A percentile compares a stretch with the other conserved stretches of the same genome.
Evolutionary conservation across 2,888 invertebrate species (phyloP).

Genomic region (Cloeon dipterum): DNA sequence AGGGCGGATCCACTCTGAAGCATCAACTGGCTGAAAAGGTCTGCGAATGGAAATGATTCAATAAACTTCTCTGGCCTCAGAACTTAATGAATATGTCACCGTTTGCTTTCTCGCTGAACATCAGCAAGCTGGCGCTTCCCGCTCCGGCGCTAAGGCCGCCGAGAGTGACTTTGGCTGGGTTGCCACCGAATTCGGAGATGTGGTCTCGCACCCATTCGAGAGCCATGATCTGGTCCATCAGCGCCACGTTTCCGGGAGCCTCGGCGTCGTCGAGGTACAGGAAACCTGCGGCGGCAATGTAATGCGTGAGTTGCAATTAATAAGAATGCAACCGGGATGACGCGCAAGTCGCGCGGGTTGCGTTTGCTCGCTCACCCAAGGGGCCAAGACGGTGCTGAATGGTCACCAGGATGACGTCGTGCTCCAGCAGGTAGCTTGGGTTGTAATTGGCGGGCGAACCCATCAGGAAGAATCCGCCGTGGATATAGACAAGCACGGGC

Average conservation of each 20-base stretch:
- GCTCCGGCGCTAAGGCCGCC: background rate
- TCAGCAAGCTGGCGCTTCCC: background rate
- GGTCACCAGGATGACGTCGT: background rate
- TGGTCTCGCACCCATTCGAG: background rate
- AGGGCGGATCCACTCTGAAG: background rate
- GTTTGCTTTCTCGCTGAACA: background rate
- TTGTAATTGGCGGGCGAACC: background rate
- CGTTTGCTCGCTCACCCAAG: background rate
- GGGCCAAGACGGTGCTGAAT: background rate
- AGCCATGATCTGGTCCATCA: background rate
- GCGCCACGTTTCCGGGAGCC: background rate
- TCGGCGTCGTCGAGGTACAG: background rate
- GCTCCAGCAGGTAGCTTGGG: background rate
- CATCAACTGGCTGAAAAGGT: background rate
- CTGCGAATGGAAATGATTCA: background rate
- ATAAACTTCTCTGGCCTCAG: too few relatives aligned
- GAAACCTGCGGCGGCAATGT: background rate
- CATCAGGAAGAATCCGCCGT: background rate
- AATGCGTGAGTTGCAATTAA: too few relatives aligned
- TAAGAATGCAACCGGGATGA: too few relatives aligned
- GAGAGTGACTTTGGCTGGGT: background rate
- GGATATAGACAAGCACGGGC: background rate
- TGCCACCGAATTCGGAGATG: background rate
- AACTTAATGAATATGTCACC: background rate
- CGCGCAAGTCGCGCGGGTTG: too few relatives aligned